Base-by-base conservation (phyloP, 2,888 invertebrate species). In the Parnassius orleans region DNA sequence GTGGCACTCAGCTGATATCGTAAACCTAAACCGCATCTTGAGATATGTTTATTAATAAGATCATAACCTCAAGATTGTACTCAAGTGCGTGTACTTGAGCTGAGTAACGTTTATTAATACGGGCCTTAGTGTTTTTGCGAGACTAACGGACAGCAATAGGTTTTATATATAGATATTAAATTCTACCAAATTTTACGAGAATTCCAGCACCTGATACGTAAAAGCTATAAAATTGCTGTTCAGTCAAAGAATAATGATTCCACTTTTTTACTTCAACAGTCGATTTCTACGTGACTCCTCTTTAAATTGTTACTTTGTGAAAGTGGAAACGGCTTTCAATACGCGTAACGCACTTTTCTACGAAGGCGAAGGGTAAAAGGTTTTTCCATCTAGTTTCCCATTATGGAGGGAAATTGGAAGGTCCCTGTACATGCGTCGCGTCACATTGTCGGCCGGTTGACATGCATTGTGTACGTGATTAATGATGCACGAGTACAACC, bases 391-490 rank as follows among this genome's bases (percentile, higher is more conserved):
- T 82, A 85, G 87, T 87, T 86, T 79, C 83, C 84, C 77, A 87
- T 88, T 86, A 86, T 79, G 79, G 76, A 78, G 85, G 80, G 83
- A 85, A 84, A 83, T 83, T 79, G 79, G 80, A 75, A 73, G 71
- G 72, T 78, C 81, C 83, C 85, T 78, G 82, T 81, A 83, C 83
- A 55, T 44, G 60, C 82, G 81, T 51, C 80, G 81, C 83, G 87
- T 84, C 80, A 79, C 67, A 59, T 54, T 63, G 63, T 59, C 63
- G 70, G 70, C 69, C 69, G 76, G 75, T 72, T 82, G 90, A 89
- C 89, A 80, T 85, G 86, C 88, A 90, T 90, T 90, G 90, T 89
- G 76, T 75, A 66, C 69, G 78, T 89, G 90, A 90, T 90, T 87
- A 90, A 90, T 90, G 89, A 82, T 83, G 43, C 33, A 63, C n/a